Evolutionary conservation across 2,113 vertebrate genomes (phyloP).

Genomic region (Epinephelus lanceolatus): DNA sequence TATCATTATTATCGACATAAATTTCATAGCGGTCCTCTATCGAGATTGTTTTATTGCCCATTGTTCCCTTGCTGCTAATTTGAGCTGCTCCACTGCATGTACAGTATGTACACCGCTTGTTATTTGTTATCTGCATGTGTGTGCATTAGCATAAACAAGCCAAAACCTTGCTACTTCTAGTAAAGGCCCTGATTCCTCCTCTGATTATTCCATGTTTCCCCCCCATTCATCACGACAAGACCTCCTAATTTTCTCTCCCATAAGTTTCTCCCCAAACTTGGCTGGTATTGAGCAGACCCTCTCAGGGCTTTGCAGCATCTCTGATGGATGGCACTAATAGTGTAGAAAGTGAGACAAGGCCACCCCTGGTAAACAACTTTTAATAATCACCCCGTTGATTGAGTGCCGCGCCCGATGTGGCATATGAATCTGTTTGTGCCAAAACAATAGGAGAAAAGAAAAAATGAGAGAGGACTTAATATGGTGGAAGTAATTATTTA

Average conservation of each 20-base stretch:
- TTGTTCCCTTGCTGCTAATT: too few species aligned
- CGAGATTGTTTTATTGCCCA: too few species aligned
- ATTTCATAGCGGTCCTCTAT: too few species aligned
- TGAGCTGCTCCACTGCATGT: too few species aligned
- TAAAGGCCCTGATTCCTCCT: conserved; percentile 56
- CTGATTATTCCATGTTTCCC: conserved; percentile 66
- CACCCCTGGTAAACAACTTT: conserved; percentile 76
- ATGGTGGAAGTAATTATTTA: conserved; percentile 71
- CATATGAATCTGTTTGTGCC: conserved; percentile 61
- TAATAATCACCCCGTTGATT: conserved; percentile 81
- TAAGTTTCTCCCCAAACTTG: conserved; percentile 67
- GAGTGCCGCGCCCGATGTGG: conserved; percentile 66
- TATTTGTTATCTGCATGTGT: not conserved
- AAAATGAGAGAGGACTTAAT: conserved; percentile 61
- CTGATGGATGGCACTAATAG: conserved; percentile 77
- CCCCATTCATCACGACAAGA: conserved; percentile 74
- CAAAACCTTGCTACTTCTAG: conserved; percentile 43
- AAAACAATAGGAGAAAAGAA: conserved; percentile 51
- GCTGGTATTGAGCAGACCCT: conserved; percentile 46
- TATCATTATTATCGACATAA: too few species aligned
- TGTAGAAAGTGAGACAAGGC: conserved; percentile 70
- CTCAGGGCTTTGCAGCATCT: conserved; percentile 44
- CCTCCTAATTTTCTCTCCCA: conserved; percentile 45
- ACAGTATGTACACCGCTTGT: not conserved
- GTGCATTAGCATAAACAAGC: conserved; percentile 54